Base-by-base conservation (phyloP, 2,888 invertebrate species). In the Phasia obesa region DNA sequence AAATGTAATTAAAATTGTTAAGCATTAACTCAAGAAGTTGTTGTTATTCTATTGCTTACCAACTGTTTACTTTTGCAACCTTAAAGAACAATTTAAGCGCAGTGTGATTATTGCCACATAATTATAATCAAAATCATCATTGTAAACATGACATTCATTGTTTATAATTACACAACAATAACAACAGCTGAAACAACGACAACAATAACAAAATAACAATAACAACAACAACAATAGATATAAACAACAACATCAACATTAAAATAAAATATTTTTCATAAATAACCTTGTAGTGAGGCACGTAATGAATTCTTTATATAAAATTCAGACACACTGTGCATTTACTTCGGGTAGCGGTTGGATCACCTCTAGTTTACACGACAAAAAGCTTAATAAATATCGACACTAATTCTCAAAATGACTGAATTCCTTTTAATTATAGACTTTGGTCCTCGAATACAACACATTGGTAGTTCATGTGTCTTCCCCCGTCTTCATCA, bases 221-320 rank as follows among this genome's bases (percentile, higher is more conserved):
- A 53, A n/a, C 9, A 62, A 2, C 60, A 47, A 60, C 42, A 53
- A 55, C 21, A 42, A 21, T 42, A 13, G 2, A 5, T 60, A n/a
- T 2, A 51, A 17, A 35, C 9, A 11, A 35, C 21, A 38, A 19
- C 35, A 47, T 6, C 25, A 70, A 19, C 13, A 38, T 53, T 11
- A 47, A 11, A 25, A 60, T 17, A 25, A 17, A 51, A 42, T 53
- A 47, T 53, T 70, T 6, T 62, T 62, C 15, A 55, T 62, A 55
- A 77, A 67, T 67, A 81, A 73, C 73, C 55, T 77, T 76, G 67
- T 62, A 69, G 67, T 67, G 81, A 64, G 65, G 73, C 77, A 73
- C 69, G 31, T 38, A n/a, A 13, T 15, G 3, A 42, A n/a, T 2
- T 15, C 11, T 35, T 35, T 11, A 3, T 35, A 11, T 35, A 35